Evolutionary conservation across 2,888 invertebrate species (phyloP).

Genomic region (Tetragnatha montana): DNA sequence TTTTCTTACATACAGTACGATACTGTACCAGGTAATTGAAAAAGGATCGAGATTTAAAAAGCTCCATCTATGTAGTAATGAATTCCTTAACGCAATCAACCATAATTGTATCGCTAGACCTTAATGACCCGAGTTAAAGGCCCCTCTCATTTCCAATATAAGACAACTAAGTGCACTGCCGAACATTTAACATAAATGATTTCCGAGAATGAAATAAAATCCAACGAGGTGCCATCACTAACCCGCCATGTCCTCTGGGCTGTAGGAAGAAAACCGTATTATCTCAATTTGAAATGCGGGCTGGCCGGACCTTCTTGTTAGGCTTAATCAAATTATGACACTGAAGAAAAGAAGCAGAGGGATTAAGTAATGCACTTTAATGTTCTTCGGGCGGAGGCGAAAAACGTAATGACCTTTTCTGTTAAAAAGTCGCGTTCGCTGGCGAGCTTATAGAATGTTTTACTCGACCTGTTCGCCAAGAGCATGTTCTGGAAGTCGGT

Average conservation of each 20-base stretch:
- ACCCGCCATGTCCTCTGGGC: background rate
- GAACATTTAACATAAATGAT: conserved; percentile 16
- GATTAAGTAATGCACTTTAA: conserved; percentile 57
- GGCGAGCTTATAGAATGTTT: conserved; percentile 14
- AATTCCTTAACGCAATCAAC: too few species aligned
- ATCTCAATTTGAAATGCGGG: conserved; percentile 41
- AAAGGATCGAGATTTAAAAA: too few species aligned
- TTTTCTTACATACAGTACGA: too few species aligned
- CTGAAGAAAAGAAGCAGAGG: conserved; percentile 23
- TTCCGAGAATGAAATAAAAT: background rate
- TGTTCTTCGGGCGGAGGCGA: conserved; percentile 28
- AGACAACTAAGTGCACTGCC: background rate
- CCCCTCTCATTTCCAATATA: background rate
- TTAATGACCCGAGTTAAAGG: background rate
- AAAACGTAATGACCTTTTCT: conserved; percentile 42
- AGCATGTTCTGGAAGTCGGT: conserved; percentile 18
- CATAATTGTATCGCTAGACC: too few species aligned
- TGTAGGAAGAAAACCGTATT: conserved; percentile 39
- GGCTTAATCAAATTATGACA: conserved; percentile 47
- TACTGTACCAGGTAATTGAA: too few species aligned
- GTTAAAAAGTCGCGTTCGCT: conserved; percentile 39
- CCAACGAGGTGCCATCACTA: background rate
- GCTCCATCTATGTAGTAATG: too few species aligned
- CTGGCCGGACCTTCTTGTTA: conserved; percentile 36
- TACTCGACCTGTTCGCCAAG: background rate